Evolutionary conservation across 2,888 invertebrate genomes (phyloP).

Genomic region (Drosophila hamatofila): DNA sequence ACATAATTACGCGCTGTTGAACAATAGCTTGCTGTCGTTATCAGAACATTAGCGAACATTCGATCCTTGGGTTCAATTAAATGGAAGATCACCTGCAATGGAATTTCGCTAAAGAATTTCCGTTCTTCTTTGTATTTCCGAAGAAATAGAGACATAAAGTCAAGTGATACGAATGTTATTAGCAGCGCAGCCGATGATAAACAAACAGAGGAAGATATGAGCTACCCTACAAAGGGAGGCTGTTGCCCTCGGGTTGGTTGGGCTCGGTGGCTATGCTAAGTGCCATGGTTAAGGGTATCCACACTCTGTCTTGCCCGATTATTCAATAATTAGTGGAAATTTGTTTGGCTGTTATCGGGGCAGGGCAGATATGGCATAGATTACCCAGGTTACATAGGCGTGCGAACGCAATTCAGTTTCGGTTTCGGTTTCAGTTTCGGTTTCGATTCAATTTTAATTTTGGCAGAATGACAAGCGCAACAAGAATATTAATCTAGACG

Average conservation of each 20-base stretch:
- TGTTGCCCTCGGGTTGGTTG: neutral
- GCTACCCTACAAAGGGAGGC: neutral
- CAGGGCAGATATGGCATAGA: constrained; percentile 35
- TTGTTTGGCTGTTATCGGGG: constrained; percentile 40
- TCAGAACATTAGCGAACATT: constrained; percentile 6
- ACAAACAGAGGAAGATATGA: constrained; percentile 30
- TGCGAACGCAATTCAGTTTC: constrained; percentile 38
- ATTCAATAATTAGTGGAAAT: constrained; percentile 39
- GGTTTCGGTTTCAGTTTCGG: too few species aligned
- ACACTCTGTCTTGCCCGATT: constrained; percentile 16
- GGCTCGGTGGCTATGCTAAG: constrained; percentile 21
- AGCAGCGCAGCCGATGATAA: constrained; percentile 10
- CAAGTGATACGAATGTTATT: constrained; percentile 25
- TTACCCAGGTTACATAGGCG: constrained; percentile 51
- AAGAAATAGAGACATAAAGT: constrained; percentile 29
- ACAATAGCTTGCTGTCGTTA: neutral
- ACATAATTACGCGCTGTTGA: constrained; percentile 9
- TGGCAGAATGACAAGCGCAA: constrained; percentile 48
- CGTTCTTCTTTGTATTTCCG: constrained; percentile 36
- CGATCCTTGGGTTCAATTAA: constrained; percentile 4
- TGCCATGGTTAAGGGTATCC: constrained; percentile 1
- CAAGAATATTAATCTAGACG: constrained; percentile 74
- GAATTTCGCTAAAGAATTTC: constrained; percentile 30
- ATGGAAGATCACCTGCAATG: constrained; percentile 2
- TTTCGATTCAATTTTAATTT: constrained; percentile 55